Evolutionary conservation across 2,888 invertebrate genomes (phyloP).

Genomic region (Prenolepis imparis): DNA sequence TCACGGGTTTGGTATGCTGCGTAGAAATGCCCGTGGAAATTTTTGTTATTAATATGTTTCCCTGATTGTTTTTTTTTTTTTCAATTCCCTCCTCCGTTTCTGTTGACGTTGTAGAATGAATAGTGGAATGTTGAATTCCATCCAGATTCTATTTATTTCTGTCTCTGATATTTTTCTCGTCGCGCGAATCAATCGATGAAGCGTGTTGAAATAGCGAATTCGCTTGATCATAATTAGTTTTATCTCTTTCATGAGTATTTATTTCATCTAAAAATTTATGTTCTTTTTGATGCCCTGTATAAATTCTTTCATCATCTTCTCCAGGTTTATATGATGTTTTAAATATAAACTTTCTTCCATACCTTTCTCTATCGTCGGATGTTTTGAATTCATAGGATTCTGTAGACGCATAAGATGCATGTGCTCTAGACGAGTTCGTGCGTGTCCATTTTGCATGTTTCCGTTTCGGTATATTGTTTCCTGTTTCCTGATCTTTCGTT

Average conservation of each 20-base stretch:
- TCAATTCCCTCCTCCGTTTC: background rate
- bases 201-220: background rate
- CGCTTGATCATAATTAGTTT: background rate
- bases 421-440: slow-evolving; percentile 3
- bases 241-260: background rate
- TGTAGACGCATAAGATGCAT: background rate
- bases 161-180: background rate
- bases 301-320: background rate
- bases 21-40: background rate
- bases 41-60: slow-evolving; percentile 27
- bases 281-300: too few relatives aligned
- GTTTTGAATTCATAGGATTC: background rate
- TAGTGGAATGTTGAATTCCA: background rate
- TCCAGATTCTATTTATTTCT: background rate
- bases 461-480: slow-evolving; percentile 19
- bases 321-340: background rate
- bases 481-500: slow-evolving; percentile 11
- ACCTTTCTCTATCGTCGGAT: background rate
- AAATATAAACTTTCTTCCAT: background rate
- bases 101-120: background rate
- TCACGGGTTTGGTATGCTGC: background rate
- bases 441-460: slow-evolving; percentile 20
- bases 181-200: background rate
- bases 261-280: background rate
- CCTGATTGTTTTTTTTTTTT: background rate